Evolutionary conservation across 2,113 vertebrate species (phyloP), one percentile per base, ranked within the genome.

Genomic region (Neodon shergylaensis): DNA sequence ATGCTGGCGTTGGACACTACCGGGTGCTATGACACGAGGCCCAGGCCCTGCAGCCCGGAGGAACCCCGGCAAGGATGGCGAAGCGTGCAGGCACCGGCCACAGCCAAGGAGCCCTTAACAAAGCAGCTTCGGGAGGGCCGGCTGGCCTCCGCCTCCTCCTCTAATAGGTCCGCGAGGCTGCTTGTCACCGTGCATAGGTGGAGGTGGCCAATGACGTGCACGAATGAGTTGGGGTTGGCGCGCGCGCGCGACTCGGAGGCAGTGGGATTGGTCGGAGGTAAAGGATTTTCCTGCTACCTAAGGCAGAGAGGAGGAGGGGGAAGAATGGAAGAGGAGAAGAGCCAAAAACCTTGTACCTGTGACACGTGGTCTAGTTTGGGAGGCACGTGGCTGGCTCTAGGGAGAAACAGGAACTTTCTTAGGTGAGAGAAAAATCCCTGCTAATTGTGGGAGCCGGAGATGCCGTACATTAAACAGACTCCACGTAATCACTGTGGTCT

Each of bases 211-310:
- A 97, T 98, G 96, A 44, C 47, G 90, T 84, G 7, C n/a, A 31
- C 92, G 77, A 49, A 88, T 68, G 42, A 65, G 76, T 90, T 65
- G 3, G 39, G 58, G 87, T 96, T 97, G 94, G 96, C 95, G 97
- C 96, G 94, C 91, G 91, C 96, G 97, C 95, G 95, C 81, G 95
- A 63, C 93, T 94, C 77, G 88, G 72, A 90, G 0, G 91, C 58
- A 2, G 96, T 94, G 79, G 97, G 97, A 97, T 98, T 97, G 97
- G 97, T 96, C 73, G 44, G 87, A 95, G 95, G 96, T 95, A 54
- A 93, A 96, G 88, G 88, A 76, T 97, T 97, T 96, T 95, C 95
- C 96, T 97, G 92, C 96, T 90, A 89, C 96, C 97, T 94, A 77
- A 58, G 84, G 93, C 74, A 21, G 66, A 81, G 65, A 24, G 61